Percentiles rank a stretch among this genome's conserved stretches.
Evolutionary conservation across 53 echinoderm and acorn worm genomes (phyloP).

Genomic region (Henricia sp.): DNA sequence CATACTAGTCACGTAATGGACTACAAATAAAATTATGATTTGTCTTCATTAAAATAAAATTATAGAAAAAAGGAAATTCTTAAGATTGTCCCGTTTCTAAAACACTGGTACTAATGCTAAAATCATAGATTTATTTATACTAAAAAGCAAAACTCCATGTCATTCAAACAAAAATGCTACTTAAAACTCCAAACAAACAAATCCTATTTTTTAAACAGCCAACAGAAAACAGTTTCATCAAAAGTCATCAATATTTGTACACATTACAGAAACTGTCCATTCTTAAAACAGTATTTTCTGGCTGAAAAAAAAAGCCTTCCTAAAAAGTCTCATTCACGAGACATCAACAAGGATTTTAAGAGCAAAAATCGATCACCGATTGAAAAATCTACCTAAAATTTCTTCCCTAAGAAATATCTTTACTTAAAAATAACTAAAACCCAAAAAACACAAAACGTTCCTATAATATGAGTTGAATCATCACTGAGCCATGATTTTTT

Average conservation of each 20-base stretch:
- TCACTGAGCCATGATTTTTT: slow-evolving; percentile 46
- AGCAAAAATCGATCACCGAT: slow-evolving; percentile 2
- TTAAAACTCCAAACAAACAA: neutral
- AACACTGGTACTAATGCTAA: slow-evolving; percentile 3
- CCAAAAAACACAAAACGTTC: neutral
- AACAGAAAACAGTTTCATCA: slow-evolving; percentile 1
- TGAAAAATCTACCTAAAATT: slow-evolving; percentile 39
- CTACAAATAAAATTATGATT: slow-evolving; percentile 1
- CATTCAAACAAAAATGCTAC: neutral
- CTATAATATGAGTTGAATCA: slow-evolving; percentile 26
- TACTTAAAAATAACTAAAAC: neutral
- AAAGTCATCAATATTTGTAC: too few species aligned
- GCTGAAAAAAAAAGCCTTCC: too few species aligned
- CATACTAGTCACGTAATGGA: slow-evolving; percentile 22
- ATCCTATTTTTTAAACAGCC: neutral
- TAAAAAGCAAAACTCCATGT: neutral
- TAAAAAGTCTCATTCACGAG: too few species aligned
- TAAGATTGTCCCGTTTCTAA: neutral
- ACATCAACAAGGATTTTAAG: too few species aligned
- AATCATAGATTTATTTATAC: slow-evolving; percentile 26
- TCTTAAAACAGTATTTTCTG: too few species aligned
- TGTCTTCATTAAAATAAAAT: neutral
- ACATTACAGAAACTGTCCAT: too few species aligned
- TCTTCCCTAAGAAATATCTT: neutral
- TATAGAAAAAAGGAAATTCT: slow-evolving; percentile 3